phyloP scores from a whole-genome alignment of 2,113 vertebrate genomes.

The human (Homo sapiens) region GRCh38 chr17:15114501-15115000 shows the following conservation, averaged over 20 bases:
- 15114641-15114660: background rate
- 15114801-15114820: background rate
- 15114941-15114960: background rate
- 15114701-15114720: background rate
- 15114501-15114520: background rate
- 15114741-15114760: background rate
- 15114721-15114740: background rate
- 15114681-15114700: background rate
- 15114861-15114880: accelerated
- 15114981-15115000: background rate
- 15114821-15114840: background rate
- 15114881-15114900: background rate
- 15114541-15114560: background rate
- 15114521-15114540: accelerated
- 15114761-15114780: background rate
- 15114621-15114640: background rate
- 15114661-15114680: background rate
- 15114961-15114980: background rate
- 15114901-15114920: background rate
- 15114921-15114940: background rate
- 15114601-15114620: background rate
- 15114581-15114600: background rate
- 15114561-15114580: background rate
- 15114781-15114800: background rate
- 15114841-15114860: background rate